Conservation (phyloP, 2,888 invertebrate species). For the Cabera pusaria region DNA sequence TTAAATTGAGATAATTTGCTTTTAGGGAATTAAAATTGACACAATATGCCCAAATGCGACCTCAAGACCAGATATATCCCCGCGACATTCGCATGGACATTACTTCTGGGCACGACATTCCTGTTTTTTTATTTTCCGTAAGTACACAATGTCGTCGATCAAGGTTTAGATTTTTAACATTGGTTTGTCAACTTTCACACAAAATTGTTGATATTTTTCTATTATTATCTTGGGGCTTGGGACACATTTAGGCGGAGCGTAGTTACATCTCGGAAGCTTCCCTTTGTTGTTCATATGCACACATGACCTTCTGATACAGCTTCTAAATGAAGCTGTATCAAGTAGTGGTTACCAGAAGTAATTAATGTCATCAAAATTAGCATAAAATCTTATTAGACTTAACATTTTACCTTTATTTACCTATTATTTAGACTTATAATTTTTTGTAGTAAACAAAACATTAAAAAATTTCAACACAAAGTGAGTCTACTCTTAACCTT, state of each 20-base stretch:
- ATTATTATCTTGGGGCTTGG: constrained; percentile 66
- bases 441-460: constrained; percentile 16
- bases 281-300: constrained; percentile 9
- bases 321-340: constrained; percentile 8
- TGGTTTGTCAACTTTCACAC: constrained; percentile 79
- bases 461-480: no score
- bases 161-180: constrained; percentile 63
- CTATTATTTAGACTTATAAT: no score
- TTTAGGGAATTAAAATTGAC: constrained; percentile 76
- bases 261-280: constrained; percentile 31
- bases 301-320: constrained; percentile 24
- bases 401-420: no score
- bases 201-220: constrained; percentile 67
- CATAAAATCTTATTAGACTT: constrained; percentile 19
- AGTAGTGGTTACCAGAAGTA: constrained; percentile 11
- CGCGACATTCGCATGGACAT: constrained; percentile 98
- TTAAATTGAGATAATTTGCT: constrained; percentile 74
- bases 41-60: constrained; percentile 97
- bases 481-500: no score
- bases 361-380: constrained; percentile 9
- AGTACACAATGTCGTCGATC: constrained; percentile 85
- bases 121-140: constrained; percentile 99
- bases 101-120: constrained; percentile 96
- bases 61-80: constrained; percentile 98
- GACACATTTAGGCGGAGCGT: constrained; percentile 51